Base-by-base conservation (phyloP, 2,797 vertebrate genomes). In the Sphaeramia orbicularis region DNA sequence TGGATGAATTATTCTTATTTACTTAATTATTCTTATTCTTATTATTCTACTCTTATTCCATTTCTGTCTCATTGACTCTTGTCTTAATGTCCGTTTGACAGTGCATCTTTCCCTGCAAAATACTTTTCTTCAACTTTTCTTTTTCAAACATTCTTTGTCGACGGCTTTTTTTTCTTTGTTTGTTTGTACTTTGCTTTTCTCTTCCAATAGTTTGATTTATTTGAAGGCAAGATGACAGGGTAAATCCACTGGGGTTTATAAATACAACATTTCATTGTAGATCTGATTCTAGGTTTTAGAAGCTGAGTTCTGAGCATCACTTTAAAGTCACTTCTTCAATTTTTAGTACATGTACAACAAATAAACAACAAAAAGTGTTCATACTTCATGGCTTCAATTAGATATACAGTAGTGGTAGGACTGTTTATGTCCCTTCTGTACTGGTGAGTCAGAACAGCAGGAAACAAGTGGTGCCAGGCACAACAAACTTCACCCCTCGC, bases 1-100 rank as follows among this genome's bases (percentile, higher is more conserved):
- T 79, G 55, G 73, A 81, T 71, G 62, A 81, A 72, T 65, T 72
- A 78, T n/a, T n/a, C n/a, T n/a, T n/a, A n/a, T n/a, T n/a, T n/a
- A n/a, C n/a, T n/a, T n/a, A n/a, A n/a, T n/a, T n/a, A n/a, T n/a
- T n/a, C n/a, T n/a, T n/a, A n/a, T n/a, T n/a, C n/a, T n/a, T n/a
- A n/a, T n/a, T n/a, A n/a, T n/a, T n/a, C n/a, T 52, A 54, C 19
- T 57, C 58, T 59, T 50, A 67, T 65, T 83, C 40, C 47, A 40
- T 79, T 78, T 84, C 66, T 68, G 45, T 79, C 53, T 85, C 67
- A 64, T 64, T 78, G 51, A 61, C 44, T 77, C 49, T 44, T 49
- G 65, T 77, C 74, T 70, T 65, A 79, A 82, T 77, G 12, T 4
- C 27, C 0, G 12, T 60, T 65, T 56, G 65, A 60, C 71, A 52